Evolutionary conservation across 2,113 vertebrate species (phyloP), one percentile per base, ranked within the genome.

Genomic region (Gymnobelideus leadbeateri): DNA sequence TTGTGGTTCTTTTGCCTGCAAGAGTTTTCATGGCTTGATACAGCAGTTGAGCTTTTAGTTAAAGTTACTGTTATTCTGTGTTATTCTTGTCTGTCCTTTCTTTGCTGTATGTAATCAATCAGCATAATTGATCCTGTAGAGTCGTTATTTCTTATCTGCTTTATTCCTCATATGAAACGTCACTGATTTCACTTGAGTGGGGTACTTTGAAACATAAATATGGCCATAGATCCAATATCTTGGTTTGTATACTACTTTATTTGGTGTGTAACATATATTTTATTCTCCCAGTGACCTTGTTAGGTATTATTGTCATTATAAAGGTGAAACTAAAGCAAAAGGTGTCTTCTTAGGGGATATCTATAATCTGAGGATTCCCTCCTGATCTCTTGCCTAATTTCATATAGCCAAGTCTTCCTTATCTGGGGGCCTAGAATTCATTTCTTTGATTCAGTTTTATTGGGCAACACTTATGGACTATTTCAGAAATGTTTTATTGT

Each of bases 401-500:
- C 37, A 84, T 19, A 68, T 23, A 43, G 37, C 37, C 68, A 21
- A 7, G 5, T 77, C 68, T 77, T 77, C 68, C 68, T 77, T 1
- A 43, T 19, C 68, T 84, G 5, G 43, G 68, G 68, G n/a, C n/a
- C 37, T n/a, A 43, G 37, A 84, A 84, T 84, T 84, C 37, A 23
- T 84, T 43, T 84, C n/a, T 43, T 84, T 84, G n/a, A 43, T 91
- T 94, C 61, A 90, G 93, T 49, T 94, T 95, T 2, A 51, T 51
- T 51, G 46, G 92, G 47, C 21, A 23, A 92, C 26, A 94, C 25
- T 46, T 95, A 19, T 91, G 57, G 91, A 89, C 51, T 37, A 77
- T 95, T 92, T 55, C 23, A 91, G 49, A n/a, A 91, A 91, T 91
- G 37, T 91, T 95, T 94, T 96, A n/a, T 94, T 52, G n/a, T 84